Evolutionary conservation across 2,797 vertebrate species (phyloP), one percentile per base, ranked within the genome.

Genomic region (Thripadectes ignobilis): DNA sequence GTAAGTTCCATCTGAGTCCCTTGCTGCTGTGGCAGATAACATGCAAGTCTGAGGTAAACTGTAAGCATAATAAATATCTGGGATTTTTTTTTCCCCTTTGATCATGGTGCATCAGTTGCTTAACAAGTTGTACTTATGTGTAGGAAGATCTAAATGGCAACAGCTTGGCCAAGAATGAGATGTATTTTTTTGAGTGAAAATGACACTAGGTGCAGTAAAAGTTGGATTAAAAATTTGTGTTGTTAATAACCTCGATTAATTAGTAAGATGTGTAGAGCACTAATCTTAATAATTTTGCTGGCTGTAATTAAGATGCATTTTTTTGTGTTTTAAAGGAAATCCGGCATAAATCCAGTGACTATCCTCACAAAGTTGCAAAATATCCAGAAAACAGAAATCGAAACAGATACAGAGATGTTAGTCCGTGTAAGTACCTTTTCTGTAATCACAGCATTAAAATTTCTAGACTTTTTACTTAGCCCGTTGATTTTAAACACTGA

Each of bases 381-480:
- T 99, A 98, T 95, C 99, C 99, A 92, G 99, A 99, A 97, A 99
- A 99, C 96, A 98, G 98, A 97, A 99, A 98, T 98, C 98, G 99
- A 85, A 99, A 99, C 98, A 98, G 99, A 98, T 99, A 99, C 98
- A 99, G 99, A 98, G 99, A 99, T 93, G 99, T 99, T 96, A 99
- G 98, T 97, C 99, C 99, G 12, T 99, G 99, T 99, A 98, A 98
- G 99, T 99, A 98, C 88, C 27, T 81, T 83, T 71, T 66, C 54
- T 88, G 46, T 73, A 57, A 16, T 82, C 24, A 10, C 7, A 55
- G 24, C 59, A 23, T 13, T 72, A 34, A 45, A 49, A 24, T 61
- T 78, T 23, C 8, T 79, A 67, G 78, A 23, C 36, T 45, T 66
- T 36, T 66, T 68, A 30, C 10, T 91, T 84, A 36, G 3, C 8